Conservation (phyloP, 1,140 invertebrate genomes). For the Bursaphelenchus mucronatus region DNA sequence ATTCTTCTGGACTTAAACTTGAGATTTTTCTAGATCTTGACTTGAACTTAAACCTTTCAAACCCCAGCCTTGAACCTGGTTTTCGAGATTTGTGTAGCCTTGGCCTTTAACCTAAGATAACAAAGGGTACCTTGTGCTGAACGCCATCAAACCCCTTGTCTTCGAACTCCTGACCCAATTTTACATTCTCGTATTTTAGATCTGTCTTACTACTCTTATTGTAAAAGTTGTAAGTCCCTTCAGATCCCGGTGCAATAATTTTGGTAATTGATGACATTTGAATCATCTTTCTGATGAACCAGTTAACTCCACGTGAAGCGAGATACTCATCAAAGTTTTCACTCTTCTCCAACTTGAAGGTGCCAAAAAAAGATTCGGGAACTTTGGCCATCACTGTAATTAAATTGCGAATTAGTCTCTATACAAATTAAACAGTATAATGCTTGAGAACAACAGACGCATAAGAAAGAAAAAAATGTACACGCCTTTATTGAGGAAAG, state of each 20-base stretch:
- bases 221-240: conserved; percentile 40
- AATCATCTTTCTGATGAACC: conserved; percentile 59
- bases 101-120: not conserved
- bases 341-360: conserved; percentile 39
- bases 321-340: conserved; percentile 52
- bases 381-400: conserved; percentile 9
- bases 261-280: conserved; percentile 52
- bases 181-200: conserved; percentile 38
- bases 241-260: conserved; percentile 33
- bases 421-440: not conserved
- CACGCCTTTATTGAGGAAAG: not conserved
- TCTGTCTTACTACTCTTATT: conserved; percentile 48
- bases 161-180: conserved; percentile 37
- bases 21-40: too few relatives aligned
- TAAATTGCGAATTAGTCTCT: conserved; percentile 1
- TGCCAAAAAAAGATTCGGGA: conserved; percentile 44
- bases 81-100: too few relatives aligned
- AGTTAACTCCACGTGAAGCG: conserved; percentile 47
- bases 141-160: conserved; percentile 43
- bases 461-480: conserved; percentile 3
- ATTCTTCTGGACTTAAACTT: too few relatives aligned
- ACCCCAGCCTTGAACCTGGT: too few relatives aligned
- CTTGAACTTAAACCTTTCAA: not conserved
- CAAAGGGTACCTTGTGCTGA: conserved; percentile 37
- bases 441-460: not conserved